phyloP scores from a whole-genome alignment of 2,888 invertebrate species.

The Girardia tigrina region DNA sequence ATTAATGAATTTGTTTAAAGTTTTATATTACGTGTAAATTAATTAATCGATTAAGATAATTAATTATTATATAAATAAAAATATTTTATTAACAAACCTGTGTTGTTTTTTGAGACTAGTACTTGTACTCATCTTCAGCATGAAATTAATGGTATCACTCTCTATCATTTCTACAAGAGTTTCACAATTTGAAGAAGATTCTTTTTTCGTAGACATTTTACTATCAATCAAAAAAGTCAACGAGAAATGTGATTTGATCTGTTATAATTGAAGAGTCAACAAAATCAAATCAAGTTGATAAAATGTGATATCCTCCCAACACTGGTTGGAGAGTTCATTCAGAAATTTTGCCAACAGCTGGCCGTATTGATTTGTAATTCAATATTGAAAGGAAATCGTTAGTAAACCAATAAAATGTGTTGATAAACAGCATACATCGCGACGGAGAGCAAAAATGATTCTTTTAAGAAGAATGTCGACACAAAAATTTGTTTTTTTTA shows the following conservation, averaged over 20 bases:
- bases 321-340: too few relatives aligned
- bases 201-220: not conserved
- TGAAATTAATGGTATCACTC: not conserved
- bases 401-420: constrained; percentile 18
- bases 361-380: constrained; percentile 23
- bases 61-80: too few relatives aligned
- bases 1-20: too few relatives aligned
- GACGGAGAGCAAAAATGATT: constrained; percentile 7
- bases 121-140: not conserved
- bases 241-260: too few relatives aligned
- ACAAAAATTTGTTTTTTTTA: not conserved
- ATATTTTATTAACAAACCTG: too few relatives aligned
- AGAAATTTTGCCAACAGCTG: too few relatives aligned
- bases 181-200: not conserved
- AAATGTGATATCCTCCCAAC: too few relatives aligned
- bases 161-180: constrained; percentile 2
- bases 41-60: too few relatives aligned
- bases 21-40: too few relatives aligned
- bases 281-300: too few relatives aligned
- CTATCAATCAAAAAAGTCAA: too few relatives aligned
- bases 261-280: too few relatives aligned
- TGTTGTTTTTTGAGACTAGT: not conserved
- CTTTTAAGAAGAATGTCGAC: not conserved
- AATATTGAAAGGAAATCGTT: not conserved
- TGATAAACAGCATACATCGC: constrained; percentile 10